phyloP scores from a whole-genome alignment of 1,140 invertebrate genomes.

The Penaeus indicus region DNA sequence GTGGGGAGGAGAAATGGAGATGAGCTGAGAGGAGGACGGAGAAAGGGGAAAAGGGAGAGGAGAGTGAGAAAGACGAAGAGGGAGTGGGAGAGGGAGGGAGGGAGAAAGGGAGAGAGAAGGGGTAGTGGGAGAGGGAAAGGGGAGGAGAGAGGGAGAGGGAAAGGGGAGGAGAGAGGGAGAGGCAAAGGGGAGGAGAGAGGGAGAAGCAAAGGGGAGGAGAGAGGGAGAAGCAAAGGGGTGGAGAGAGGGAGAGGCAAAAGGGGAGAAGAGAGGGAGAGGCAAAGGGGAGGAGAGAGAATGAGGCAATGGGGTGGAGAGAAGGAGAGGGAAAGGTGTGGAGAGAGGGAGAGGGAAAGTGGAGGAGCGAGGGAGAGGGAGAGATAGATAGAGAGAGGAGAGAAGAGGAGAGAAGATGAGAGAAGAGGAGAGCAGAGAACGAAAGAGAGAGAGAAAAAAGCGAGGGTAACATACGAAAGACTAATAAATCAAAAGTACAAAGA shows the following conservation, averaged over 20 bases:
- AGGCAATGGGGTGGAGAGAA: not conserved
- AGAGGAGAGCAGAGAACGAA: too few relatives aligned
- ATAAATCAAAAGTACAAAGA: not conserved
- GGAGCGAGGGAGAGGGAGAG: too few relatives aligned
- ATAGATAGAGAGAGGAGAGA: not conserved
- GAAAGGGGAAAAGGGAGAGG: not conserved
- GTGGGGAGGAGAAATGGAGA: not conserved
- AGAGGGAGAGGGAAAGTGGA: not conserved
- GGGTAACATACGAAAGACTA: too few relatives aligned
- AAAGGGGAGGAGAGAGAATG: not conserved
- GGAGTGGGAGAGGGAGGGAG: not conserved
- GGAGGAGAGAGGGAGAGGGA: not conserved
- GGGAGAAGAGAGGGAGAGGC: not conserved
- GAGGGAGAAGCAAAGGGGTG: not conserved
- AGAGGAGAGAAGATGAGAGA: too few relatives aligned
- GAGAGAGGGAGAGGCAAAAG: not conserved
- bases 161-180: not conserved
- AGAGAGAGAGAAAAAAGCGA: not conserved
- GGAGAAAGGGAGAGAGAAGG: not conserved
- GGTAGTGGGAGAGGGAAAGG: not conserved
- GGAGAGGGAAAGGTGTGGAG: not conserved
- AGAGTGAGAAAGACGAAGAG: not conserved
- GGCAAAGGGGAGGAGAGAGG: not conserved
- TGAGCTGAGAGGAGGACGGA: not conserved
- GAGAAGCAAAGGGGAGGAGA: not conserved